Evolutionary conservation across 2,113 vertebrate species (phyloP).

Genomic region (Apteryx owenii): DNA sequence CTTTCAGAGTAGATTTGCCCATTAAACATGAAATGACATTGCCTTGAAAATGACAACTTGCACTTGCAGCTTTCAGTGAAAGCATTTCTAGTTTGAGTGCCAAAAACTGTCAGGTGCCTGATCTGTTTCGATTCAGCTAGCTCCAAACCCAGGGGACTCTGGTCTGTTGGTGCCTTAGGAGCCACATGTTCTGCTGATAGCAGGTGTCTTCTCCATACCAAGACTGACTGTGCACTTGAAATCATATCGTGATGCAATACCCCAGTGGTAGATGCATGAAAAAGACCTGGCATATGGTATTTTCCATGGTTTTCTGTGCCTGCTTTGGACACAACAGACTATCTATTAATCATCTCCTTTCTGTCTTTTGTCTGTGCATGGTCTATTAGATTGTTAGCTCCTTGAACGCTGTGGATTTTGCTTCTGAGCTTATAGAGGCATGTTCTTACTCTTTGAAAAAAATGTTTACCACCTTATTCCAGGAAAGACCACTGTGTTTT

Average conservation of each 20-base stretch:
- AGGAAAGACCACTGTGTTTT: background rate
- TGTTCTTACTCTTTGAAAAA: accelerated
- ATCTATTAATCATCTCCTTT: background rate
- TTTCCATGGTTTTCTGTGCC: background rate
- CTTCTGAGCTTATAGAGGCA: background rate
- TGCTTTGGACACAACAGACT: background rate
- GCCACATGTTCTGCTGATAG: background rate
- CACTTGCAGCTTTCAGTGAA: background rate
- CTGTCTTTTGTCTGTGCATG: background rate
- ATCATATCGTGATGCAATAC: accelerated
- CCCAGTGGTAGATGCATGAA: background rate
- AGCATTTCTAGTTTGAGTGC: background rate
- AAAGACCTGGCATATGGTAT: accelerated
- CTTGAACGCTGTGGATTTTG: background rate
- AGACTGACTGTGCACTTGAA: accelerated
- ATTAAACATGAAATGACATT: background rate
- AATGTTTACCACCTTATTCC: background rate
- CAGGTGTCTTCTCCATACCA: background rate
- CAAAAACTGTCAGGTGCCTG: accelerated
- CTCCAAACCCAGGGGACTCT: accelerated
- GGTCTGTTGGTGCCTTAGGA: background rate
- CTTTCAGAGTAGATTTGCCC: background rate
- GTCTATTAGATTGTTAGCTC: background rate
- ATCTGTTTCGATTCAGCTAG: background rate
- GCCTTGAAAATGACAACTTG: background rate